A percentile compares a stretch with the other conserved stretches of the same genome.
Conservation (phyloP, 2,888 invertebrate genomes). For the Sesia apiformis region DNA sequence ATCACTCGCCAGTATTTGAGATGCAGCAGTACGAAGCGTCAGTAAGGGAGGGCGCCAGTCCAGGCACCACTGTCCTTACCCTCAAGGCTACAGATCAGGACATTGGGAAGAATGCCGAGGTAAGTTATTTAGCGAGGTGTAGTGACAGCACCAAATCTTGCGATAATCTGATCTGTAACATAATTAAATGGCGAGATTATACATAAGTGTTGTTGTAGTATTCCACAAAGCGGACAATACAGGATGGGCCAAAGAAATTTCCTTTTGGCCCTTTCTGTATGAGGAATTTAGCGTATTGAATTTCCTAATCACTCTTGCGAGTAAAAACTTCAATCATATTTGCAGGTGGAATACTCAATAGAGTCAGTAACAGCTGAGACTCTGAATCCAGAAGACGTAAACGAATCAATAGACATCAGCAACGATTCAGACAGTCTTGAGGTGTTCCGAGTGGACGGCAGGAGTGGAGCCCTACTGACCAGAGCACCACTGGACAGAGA, state of each 20-base stretch:
- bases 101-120: slow-evolving; percentile 91
- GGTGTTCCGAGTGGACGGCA: slow-evolving; percentile 89
- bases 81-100: slow-evolving; percentile 95
- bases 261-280: no score
- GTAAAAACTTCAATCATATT: slow-evolving; percentile 1
- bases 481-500: slow-evolving; percentile 90
- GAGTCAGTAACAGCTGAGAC: slow-evolving; percentile 78
- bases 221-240: no score
- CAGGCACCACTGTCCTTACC: slow-evolving; percentile 91
- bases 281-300: no score
- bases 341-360: slow-evolving; percentile 83
- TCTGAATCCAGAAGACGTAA: slow-evolving; percentile 32
- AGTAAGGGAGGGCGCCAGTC: slow-evolving; percentile 90
- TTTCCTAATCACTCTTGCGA: no score
- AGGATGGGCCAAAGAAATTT: no score
- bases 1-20: slow-evolving; percentile 95
- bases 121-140: slow-evolving; percentile 23
- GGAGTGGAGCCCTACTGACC: slow-evolving; percentile 90
- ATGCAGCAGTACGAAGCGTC: slow-evolving; percentile 91
- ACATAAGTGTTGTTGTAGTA: no score
- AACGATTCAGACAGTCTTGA: slow-evolving; percentile 75
- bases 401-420: slow-evolving; percentile 40
- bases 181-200: no score
- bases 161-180: no score
- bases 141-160: no score